Conservation (phyloP, 2,888 invertebrate genomes). For the Autographa gamma region DNA sequence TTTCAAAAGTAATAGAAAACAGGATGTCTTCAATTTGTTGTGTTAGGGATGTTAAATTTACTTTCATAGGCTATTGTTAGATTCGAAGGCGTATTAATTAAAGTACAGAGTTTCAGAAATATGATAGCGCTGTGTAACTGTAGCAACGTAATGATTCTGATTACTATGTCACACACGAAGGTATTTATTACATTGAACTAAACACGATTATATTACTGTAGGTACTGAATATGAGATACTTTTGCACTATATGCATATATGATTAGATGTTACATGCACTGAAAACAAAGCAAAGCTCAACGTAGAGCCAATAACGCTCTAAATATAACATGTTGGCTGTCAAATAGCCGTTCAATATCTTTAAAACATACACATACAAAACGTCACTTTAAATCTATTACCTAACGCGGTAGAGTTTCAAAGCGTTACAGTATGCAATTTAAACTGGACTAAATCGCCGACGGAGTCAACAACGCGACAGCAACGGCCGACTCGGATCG, state of each 20-base stretch:
- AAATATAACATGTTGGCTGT: slow-evolving; percentile 8
- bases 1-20: slow-evolving; percentile 47
- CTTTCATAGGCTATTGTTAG: slow-evolving; percentile 35
- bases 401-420: slow-evolving; percentile 59
- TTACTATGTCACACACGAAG: slow-evolving; percentile 4
- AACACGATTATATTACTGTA: not conserved
- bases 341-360: slow-evolving; percentile 35
- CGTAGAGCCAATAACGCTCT: not conserved
- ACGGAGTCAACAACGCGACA: slow-evolving; percentile 59
- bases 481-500: slow-evolving; percentile 67
- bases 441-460: slow-evolving; percentile 62
- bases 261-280: too few species aligned
- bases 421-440: slow-evolving; percentile 64
- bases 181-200: not conserved
- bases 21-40: slow-evolving; percentile 53
- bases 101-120: not conserved
- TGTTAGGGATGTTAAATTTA: slow-evolving; percentile 29
- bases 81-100: not conserved
- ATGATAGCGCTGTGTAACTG: not conserved
- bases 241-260: not conserved
- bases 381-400: slow-evolving; percentile 47
- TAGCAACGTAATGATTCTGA: not conserved
- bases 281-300: not conserved
- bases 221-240: not conserved
- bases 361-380: slow-evolving; percentile 29